Evolutionary conservation across 1,140 invertebrate species (phyloP), one percentile per base, ranked within the genome.

Genomic region (Odontomachus brunneus): DNA sequence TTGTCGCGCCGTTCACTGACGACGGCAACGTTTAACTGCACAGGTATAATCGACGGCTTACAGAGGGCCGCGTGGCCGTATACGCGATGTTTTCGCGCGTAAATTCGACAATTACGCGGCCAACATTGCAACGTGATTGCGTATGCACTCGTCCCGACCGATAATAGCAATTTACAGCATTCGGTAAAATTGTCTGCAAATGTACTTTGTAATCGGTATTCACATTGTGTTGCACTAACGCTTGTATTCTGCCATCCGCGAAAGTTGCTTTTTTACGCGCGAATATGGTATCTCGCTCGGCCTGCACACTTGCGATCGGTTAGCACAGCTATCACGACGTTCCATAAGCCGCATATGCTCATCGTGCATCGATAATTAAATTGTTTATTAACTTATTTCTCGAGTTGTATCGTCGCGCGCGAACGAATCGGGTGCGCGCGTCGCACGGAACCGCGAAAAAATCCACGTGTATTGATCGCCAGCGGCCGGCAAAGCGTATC

Each of bases 101-200:
- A 24, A 78, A 69, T 57, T 67, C 19, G 15, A 19, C 11, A 9
- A 78, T 78, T 69, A 57, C 19, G 29, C 49, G 12, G 14, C n/a
- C 55, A 67, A 69, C 44, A 69, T 57, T 3, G 24, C 29, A 44
- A 19, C 15, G 2, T 3, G 48, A 60, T 24, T 14, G 95, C 95
- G 63, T 95, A 96, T 7, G 95, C 95, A 82, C 96, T 91, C 90
- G 96, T 96, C 92, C 97, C 97, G 33, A 9, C 44, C 49, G 29
- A 55, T 78, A 67, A 78, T 69, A 29, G 11, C 49, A 78, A 69
- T 78, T 80, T 80, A 57, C 65, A 69, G 49, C 66, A 59, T 71
- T 71, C 53, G 22, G n/a, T 57, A 80, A 80, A 80, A 80, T 80
- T 80, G 65, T 71, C 75, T 80, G 53, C 75, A 80, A 80, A 80